A percentile compares a stretch with the other conserved stretches of the same genome.
phyloP scores from a whole-genome alignment of 2,888 invertebrate species.

The Merodon equestris region DNA sequence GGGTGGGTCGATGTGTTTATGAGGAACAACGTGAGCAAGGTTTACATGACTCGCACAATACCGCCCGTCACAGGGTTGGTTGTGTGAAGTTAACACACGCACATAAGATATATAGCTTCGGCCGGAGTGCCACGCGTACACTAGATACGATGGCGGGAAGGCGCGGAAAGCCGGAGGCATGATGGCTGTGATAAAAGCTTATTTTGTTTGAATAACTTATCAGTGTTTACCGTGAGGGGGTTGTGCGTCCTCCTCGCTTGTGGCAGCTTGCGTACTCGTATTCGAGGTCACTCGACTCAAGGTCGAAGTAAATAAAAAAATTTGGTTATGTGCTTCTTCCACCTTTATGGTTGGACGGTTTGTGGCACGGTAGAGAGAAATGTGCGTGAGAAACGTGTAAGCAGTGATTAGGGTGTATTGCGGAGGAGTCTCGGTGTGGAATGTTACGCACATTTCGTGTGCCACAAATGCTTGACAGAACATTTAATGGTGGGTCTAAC shows the following conservation, averaged over 20 bases:
- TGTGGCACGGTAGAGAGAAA: background rate
- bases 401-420: constrained; percentile 30
- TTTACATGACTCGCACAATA: constrained; percentile 56
- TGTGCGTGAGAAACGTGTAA: background rate
- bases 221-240: constrained; percentile 29
- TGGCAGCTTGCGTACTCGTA: constrained; percentile 1
- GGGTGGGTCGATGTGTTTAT: no score
- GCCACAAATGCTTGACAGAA: constrained; percentile 25
- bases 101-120: constrained; percentile 16
- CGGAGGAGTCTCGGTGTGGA: background rate
- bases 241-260: constrained; percentile 2
- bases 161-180: background rate
- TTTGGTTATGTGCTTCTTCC: constrained; percentile 10
- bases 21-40: no score
- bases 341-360: background rate
- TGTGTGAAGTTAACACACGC: constrained; percentile 13
- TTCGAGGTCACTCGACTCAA: constrained; percentile 50
- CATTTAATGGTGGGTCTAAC: constrained; percentile 7
- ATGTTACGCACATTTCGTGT: constrained; percentile 35
- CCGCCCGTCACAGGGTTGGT: constrained; percentile 56
- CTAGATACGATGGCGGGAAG: no score
- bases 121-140: constrained; percentile 50
- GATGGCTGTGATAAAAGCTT: constrained; percentile 9
- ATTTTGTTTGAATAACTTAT: constrained; percentile 38
- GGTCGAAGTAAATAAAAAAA: constrained; percentile 54